Evolutionary conservation across 92 coral and sea anemone species (phyloP), one percentile per base, ranked within the genome.

Genomic region (Paragorgia papillata): DNA sequence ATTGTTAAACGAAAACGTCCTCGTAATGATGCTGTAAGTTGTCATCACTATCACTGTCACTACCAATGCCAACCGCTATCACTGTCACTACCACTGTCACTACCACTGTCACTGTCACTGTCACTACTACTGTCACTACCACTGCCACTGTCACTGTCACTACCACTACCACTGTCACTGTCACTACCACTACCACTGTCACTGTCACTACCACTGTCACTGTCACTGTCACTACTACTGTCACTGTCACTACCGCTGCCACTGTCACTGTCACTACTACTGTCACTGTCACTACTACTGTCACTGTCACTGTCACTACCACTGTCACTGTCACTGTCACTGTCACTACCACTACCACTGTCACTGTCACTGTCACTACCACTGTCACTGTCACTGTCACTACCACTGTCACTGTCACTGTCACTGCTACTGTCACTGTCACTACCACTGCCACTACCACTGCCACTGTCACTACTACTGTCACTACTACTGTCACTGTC

Each of bases 91-190:
- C 33, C 61, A 69, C 76, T 73, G 34, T 73, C 79, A 73, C 79
- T 73, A 35, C 50, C 79, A 73, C 79, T 73, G 79, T 73, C 79
- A 73, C 79, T 73, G 69, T 24, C 79, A 73, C 79, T 73, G 79
- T 46, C 79, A 73, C 67, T 66, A 7, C 55, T 48, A 53, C 70
- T 74, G 51, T 74, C 80, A 74, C 80, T 74, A 25, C 55, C 66
- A 74, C 66, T 55, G 73, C 37, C 80, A 74, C 67, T 74, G 50
- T 74, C 80, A 74, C 70, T 74, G 10, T 74, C 80, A 74, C 80
- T 74, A 17, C 55, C 80, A 74, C 80, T 74, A 25, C 55, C 66
- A 74, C 66, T 74, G 73, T 74, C 80, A 74, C 67, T 74, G 26
- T 74, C 80, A 58, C 70, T 74, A 17, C 55, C 66, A 74, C 68